Base-by-base conservation (phyloP, 2,113 vertebrate species). In the Panurus biarmicus region DNA sequence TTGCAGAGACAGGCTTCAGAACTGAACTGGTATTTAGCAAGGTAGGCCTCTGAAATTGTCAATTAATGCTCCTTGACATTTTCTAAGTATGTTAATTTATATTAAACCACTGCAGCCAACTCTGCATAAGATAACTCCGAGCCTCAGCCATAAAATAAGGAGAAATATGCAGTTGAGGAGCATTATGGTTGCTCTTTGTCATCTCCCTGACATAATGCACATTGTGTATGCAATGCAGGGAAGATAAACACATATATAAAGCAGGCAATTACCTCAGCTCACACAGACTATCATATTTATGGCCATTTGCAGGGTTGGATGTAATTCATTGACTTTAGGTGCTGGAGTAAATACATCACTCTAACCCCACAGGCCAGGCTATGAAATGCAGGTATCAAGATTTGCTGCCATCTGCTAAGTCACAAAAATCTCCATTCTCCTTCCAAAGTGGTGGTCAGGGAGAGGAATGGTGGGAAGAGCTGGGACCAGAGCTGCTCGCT, bases 1-100 rank as follows among this genome's bases (percentile, higher is more conserved):
- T 62, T 47, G 75, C 89, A 95, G 92, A 79, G 75, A 64, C 24
- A 77, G 60, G 20, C 65, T 80, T 74, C 82, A 77, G 75, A 66
- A 60, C 36, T 3, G 24, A 87, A 28, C 18, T 70, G 87, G 50
- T 90, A 72, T 80, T 88, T 89, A 91, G 89, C 7, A 3, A 93
- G 80, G 79, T 78, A 69, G 87, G 91, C 80, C 84, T 79, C 93
- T 25, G 45, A 90, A 95, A 94, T 91, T 58, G 69, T 85, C 94
- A 91, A 93, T 95, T 96, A 85, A 95, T 87, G 93, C 94, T 95
- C 89, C 93, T 90, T 93, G 93, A 95, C 93, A 91, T 95, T 97
- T 94, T 40, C 12, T 76, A 94, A 89, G 81, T 19, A 66, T 73
- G 81, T 83, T 95, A 93, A 96, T 93, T 95, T 87, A 76, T 23